phyloP scores from a whole-genome alignment of 2,797 vertebrate species.

The Megalops cyprinoides region DNA sequence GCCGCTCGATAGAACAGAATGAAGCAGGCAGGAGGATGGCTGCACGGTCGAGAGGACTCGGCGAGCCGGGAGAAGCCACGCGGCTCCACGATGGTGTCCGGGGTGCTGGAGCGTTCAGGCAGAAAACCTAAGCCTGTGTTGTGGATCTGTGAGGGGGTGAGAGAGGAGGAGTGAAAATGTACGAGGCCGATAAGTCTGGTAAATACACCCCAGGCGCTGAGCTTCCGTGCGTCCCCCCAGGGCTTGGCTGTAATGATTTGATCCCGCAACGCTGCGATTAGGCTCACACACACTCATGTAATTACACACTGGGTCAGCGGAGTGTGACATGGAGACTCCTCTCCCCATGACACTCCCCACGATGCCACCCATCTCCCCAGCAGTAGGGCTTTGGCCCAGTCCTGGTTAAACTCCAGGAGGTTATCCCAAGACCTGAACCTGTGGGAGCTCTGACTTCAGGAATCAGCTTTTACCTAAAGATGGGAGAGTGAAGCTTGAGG shows the following conservation, averaged over 20 bases:
- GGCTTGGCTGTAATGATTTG: conserved; percentile 8
- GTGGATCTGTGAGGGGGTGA: neutral
- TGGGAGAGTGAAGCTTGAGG: neutral
- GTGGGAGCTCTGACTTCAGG: too few species aligned
- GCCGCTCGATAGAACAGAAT: neutral
- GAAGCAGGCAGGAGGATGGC: neutral
- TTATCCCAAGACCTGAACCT: too few species aligned
- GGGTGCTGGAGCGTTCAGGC: conserved; percentile 21
- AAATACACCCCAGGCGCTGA: neutral
- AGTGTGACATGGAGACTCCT: neutral
- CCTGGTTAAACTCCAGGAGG: too few species aligned
- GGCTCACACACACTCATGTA: conserved; percentile 16
- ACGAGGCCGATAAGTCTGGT: conserved; percentile 3
- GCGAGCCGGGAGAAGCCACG: neutral
- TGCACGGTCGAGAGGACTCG: neutral
- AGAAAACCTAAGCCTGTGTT: conserved; percentile 13
- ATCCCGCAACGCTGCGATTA: conserved; percentile 14
- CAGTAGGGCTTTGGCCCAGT: too few species aligned
- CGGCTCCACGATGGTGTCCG: neutral
- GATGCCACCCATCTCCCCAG: neutral
- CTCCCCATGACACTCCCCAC: neutral
- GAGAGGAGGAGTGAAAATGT: neutral
- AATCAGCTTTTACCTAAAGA: too few species aligned
- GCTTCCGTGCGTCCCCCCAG: neutral
- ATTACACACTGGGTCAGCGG: conserved; percentile 3